Percentiles rank a stretch among this genome's conserved stretches.
Evolutionary conservation across 1,140 invertebrate species (phyloP).

Genomic region (Papilio polytes): DNA sequence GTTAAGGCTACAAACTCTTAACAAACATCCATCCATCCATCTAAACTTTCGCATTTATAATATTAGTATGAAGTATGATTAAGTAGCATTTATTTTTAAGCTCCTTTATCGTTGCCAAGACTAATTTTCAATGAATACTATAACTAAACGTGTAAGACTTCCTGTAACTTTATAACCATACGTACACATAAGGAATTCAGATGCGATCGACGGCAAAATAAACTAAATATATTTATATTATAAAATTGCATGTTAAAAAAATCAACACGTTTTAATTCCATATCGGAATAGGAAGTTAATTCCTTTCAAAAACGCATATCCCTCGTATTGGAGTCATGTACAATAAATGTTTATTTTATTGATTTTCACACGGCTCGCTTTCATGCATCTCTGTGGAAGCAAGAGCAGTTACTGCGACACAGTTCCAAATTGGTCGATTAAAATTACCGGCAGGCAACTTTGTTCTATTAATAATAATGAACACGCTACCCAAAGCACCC

Average conservation of each 20-base stretch:
- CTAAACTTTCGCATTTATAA: no score
- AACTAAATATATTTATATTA: background rate
- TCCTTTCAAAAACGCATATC: conserved; percentile 47
- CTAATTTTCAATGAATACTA: background rate
- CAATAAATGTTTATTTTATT: conserved; percentile 81
- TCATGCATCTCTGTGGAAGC: conserved; percentile 62
- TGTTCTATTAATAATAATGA: conserved; percentile 76
- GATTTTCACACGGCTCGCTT: conserved; percentile 79
- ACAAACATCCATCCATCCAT: no score
- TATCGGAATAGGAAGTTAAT: conserved; percentile 49
- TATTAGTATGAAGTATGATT: no score
- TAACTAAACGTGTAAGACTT: no score
- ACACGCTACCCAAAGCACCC: conserved; percentile 64
- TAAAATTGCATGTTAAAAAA: background rate
- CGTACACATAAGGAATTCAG: no score
- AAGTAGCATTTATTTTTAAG: no score
- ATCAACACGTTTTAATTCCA: background rate
- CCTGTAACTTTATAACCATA: no score
- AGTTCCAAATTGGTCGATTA: conserved; percentile 64
- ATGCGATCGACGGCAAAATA: background rate
- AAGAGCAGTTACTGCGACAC: conserved; percentile 58
- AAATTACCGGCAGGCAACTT: conserved; percentile 69
- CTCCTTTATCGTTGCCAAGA: no score
- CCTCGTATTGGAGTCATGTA: conserved; percentile 53
- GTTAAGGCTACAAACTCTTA: no score